Evolutionary conservation across 2,113 vertebrate species (phyloP).

Genomic region (Passer domesticus): DNA sequence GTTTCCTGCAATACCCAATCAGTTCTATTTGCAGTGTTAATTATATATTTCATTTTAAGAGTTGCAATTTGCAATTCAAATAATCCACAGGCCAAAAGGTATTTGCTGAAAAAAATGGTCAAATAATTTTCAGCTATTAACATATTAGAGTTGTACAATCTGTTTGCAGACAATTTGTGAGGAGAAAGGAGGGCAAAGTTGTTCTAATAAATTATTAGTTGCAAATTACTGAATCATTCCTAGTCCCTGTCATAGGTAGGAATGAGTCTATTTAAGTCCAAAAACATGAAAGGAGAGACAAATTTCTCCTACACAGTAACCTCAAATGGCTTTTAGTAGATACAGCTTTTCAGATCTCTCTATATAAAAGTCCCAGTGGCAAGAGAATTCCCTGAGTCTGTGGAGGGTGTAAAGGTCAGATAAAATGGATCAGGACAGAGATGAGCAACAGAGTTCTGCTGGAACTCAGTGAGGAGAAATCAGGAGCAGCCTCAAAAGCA

Average conservation of each 20-base stretch:
- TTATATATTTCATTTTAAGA: slow-evolving; percentile 32
- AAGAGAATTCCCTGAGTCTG: not conserved
- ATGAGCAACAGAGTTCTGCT: not conserved
- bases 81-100: slow-evolving; percentile 24
- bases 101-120: slow-evolving; percentile 16
- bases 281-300: not conserved
- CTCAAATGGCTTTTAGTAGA: not conserved
- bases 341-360: not conserved
- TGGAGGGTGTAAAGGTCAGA: not conserved
- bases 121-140: slow-evolving; percentile 43
- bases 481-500: not conserved
- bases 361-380: not conserved
- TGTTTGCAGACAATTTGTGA: slow-evolving; percentile 47
- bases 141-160: slow-evolving; percentile 6
- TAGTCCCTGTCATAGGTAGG: not conserved
- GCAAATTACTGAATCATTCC: not conserved
- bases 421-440: not conserved
- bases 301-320: not conserved
- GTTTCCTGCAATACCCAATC: not conserved
- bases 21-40: slow-evolving; percentile 18
- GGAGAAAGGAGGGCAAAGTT: slow-evolving; percentile 31
- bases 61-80: slow-evolving; percentile 33
- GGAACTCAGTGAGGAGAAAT: not conserved
- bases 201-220: slow-evolving; percentile 44
- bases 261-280: not conserved